A percentile compares a stretch with the other conserved stretches of the same genome.
Conservation (phyloP, 2,113 vertebrate species). For the Machaerirhynchus nigripectus region DNA sequence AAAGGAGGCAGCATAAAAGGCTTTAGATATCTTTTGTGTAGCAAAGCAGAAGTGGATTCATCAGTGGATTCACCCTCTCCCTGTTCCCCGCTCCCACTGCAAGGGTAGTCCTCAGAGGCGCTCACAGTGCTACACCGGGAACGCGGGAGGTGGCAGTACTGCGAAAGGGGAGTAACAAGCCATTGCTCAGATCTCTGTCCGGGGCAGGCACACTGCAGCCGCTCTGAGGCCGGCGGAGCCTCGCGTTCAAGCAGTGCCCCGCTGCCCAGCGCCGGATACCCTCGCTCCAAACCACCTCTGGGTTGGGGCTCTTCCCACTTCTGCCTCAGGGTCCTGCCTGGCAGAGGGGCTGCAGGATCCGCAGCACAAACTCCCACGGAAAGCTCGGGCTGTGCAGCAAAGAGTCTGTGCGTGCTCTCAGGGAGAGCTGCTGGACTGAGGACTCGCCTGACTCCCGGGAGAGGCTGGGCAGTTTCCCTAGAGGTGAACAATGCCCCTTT, state of each 20-base stretch:
- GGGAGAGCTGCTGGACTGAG: not conserved
- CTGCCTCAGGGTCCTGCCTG: not conserved
- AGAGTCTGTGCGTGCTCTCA: not conserved
- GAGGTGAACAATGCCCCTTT: constrained; percentile 45
- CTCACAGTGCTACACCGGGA: not conserved
- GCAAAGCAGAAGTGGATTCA: not conserved
- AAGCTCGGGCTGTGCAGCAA: not conserved
- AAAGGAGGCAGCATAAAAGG: not conserved
- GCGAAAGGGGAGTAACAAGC: not conserved
- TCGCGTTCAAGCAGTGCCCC: not conserved
- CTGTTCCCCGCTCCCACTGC: not conserved
- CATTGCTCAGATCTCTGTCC: not conserved
- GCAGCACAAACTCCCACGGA: not conserved
- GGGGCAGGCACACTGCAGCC: not conserved
- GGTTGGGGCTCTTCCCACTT: not conserved
- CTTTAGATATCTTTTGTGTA: not conserved
- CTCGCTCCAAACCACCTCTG: not conserved
- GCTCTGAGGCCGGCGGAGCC: not conserved
- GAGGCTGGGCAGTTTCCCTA: not conserved
- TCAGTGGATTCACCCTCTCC: not conserved
- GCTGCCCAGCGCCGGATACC: not conserved
- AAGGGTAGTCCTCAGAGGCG: not conserved
- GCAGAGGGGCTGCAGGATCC: not conserved
- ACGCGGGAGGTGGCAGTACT: not conserved
- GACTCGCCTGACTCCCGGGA: not conserved